Conservation (phyloP, 2,888 invertebrate genomes). For the Rhopalosiphum nymphaeae region DNA sequence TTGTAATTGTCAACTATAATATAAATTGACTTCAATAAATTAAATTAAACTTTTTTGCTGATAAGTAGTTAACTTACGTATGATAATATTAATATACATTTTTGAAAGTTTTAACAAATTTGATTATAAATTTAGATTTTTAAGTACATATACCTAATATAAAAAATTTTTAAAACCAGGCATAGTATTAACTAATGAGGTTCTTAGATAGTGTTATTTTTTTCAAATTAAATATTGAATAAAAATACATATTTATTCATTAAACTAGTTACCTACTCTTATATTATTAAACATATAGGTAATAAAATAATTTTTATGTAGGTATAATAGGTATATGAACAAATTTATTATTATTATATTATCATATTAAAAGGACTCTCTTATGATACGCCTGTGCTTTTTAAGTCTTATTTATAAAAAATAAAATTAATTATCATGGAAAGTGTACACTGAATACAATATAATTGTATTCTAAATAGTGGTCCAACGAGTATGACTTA, state of each 20-base stretch:
- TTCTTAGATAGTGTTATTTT: not conserved
- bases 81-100: too few species aligned
- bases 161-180: not conserved
- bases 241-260: not conserved
- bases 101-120: too few species aligned
- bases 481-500: not conserved
- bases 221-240: not conserved
- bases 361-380: too few species aligned
- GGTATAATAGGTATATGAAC: not conserved
- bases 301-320: not conserved
- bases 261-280: not conserved
- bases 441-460: constrained; percentile 2
- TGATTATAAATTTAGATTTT: too few species aligned
- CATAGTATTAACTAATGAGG: not conserved
- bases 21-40: too few species aligned
- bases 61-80: too few species aligned
- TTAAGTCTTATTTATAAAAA: not conserved
- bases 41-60: too few species aligned
- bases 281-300: not conserved
- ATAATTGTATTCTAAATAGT: not conserved
- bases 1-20: too few species aligned
- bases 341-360: not conserved
- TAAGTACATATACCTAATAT: too few species aligned
- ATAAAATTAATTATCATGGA: not conserved
- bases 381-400: not conserved